Evolutionary conservation across 2,113 vertebrate species (phyloP), one percentile per base, ranked within the genome.

Genomic region (Gymnorhina tibicen): DNA sequence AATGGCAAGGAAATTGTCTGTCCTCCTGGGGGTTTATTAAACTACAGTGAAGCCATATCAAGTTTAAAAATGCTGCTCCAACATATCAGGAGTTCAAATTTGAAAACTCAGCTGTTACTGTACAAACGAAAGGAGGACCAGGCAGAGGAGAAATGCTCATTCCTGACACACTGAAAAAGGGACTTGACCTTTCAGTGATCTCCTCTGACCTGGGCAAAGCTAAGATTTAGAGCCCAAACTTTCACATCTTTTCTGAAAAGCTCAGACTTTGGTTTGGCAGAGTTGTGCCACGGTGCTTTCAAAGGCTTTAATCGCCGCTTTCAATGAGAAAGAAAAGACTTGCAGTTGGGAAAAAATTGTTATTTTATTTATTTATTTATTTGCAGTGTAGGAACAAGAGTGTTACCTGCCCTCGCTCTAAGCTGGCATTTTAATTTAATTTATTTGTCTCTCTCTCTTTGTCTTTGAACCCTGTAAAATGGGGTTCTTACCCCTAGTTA

Each of bases 331-430:
- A 32, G 11, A 69, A 58, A 58, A 72, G 1, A 30, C 14, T 18
- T 37, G 4, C 1, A 22, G 14, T 70, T 81, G 10, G 21, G 47
- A 53, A 58, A 59, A 68, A n/a, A 17, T 8, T 7, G 5, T 22
- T 42, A 42, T 42, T 42, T 42, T 42, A 42, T 16, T 42, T 42
- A 42, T 42, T 42, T 42, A 42, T 42, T 42, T 20, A 15, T 44
- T 39, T 70, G 7, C 33, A 55, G 6, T 8, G n/a, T 7, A 55
- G 39, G 19, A 89, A 37, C 10, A 42, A 11, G 6, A 19, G 19
- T 14, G 41, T 39, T 26, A 13, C 30, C n/a, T 59, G 53, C 7
- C 35, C n/a, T 75, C 0, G 0, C 26, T 68, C 49, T 67, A 60
- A 52, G 21, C 56, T 63, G 46, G 33, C 19, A 33, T 50, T 85